Evolutionary conservation across 2,888 invertebrate species (phyloP).

Genomic region (Rosalia funebris): DNA sequence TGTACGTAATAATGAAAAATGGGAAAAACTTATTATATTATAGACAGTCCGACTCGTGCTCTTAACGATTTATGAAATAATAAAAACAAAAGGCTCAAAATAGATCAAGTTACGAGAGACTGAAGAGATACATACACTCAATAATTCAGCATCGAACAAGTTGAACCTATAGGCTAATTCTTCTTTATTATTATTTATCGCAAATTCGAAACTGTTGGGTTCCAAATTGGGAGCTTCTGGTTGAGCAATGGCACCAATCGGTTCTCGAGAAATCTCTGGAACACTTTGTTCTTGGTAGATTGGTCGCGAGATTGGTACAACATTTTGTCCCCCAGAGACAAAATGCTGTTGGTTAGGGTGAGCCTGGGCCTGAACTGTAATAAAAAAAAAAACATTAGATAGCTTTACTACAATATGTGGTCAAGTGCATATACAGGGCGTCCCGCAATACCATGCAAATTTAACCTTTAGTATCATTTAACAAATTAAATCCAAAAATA

Average conservation of each 20-base stretch:
- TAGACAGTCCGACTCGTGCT: too few relatives aligned
- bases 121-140: slow-evolving; percentile 57
- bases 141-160: slow-evolving; percentile 59
- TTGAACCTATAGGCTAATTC: slow-evolving; percentile 50
- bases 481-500: too few relatives aligned
- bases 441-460: too few relatives aligned
- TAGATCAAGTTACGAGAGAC: too few relatives aligned
- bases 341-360: background rate
- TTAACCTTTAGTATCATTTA: too few relatives aligned
- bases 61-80: too few relatives aligned
- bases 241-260: too few relatives aligned
- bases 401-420: too few relatives aligned
- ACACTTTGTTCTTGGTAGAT: background rate
- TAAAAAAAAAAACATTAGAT: background rate
- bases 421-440: too few relatives aligned
- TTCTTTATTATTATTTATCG: slow-evolving; percentile 15
- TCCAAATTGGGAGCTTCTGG: slow-evolving; percentile 10
- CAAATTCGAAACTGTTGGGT: slow-evolving; percentile 8
- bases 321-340: background rate
- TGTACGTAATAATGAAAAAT: too few relatives aligned
- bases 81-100: too few relatives aligned
- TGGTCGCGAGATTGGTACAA: background rate
- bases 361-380: background rate
- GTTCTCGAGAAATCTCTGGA: background rate
- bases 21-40: too few relatives aligned